Base-by-base conservation (phyloP, 2,797 vertebrate species). In the Trachurus trachurus region DNA sequence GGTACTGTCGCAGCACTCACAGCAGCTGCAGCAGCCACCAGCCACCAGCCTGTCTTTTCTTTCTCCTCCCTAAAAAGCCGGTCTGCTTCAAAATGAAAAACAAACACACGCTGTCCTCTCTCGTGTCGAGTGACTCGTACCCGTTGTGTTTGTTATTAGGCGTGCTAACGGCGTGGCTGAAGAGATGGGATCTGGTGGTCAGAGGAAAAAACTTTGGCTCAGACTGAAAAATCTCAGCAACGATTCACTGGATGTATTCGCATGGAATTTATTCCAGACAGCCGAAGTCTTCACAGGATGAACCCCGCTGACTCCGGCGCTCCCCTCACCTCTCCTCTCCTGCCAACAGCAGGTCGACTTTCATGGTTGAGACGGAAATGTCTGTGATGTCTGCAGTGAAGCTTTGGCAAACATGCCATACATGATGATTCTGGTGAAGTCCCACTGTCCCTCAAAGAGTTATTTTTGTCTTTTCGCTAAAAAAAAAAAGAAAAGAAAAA, bases 1-100 rank as follows among this genome's bases (percentile, higher is more conserved):
- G 19, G 39, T 47, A 22, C 53, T 21, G 47, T 37, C 17, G 66
- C 2, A 65, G 19, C 40, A 44, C 57, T 80, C 61, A 68, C 68
- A 83, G 72, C 69, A 42, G 56, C 72, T 26, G 6, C 52, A 66
- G 12, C 31, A 34, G 31, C 31, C 31, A 45, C 37, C 2, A 40
- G 40, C 17, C 21, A 45, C 52, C 70, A 44, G 44, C 31, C 34
- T 70, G 40, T 74, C 29, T 62, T 62, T 74, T 56, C 5, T 22
- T 50, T 39, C 0, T 0, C 42, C 56, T 74, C 22, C 22, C 15
- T 54, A 12, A 22, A 60, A 64, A 50, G 45, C 19, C 19, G 2
- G 60, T 34, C 56, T 9, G 45, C 10, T 21, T 57, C 15, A 70
- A 71, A 26, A 73, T 29, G n/a, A 44, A 52, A 65, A 54, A 47